These are phyloP conservation scores for Platalea minor DNA, from an alignment of 2,797 vertebrate genomes.

Conservation along the genomic window DNA sequence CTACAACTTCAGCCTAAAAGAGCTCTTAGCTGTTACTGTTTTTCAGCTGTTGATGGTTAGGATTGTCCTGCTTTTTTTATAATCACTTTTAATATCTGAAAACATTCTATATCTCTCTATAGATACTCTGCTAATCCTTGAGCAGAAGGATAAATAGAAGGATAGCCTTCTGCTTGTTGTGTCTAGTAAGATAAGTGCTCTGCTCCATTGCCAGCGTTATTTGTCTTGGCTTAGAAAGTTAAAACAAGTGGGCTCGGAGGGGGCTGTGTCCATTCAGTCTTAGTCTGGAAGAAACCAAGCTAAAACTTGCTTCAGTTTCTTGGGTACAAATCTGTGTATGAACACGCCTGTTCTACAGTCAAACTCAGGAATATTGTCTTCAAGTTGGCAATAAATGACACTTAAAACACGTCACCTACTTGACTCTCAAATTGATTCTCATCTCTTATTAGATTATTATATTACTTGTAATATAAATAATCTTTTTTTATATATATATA, in stretches of 20 bases:
- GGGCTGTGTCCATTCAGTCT: background rate
- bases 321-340: background rate
- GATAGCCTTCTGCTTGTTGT: background rate
- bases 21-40: background rate
- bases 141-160: background rate
- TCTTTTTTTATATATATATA: no score
- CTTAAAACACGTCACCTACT: fast-evolving
- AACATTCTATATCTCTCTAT: background rate
- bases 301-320: background rate
- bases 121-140: background rate
- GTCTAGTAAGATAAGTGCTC: background rate
- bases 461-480: background rate
- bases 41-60: background rate
- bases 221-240: background rate
- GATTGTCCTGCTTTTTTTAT: background rate
- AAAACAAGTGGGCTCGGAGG: background rate
- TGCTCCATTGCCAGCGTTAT: fast-evolving
- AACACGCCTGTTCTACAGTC: fast-evolving
- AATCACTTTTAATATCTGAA: background rate
- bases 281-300: background rate
- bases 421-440: background rate
- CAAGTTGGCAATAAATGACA: background rate
- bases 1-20: background rate
- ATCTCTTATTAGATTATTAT: background rate
- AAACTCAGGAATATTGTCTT: background rate